Evolutionary conservation across 2,797 vertebrate genomes (phyloP), one percentile per base, ranked within the genome.

Genomic region (Esox masquinongy): DNA sequence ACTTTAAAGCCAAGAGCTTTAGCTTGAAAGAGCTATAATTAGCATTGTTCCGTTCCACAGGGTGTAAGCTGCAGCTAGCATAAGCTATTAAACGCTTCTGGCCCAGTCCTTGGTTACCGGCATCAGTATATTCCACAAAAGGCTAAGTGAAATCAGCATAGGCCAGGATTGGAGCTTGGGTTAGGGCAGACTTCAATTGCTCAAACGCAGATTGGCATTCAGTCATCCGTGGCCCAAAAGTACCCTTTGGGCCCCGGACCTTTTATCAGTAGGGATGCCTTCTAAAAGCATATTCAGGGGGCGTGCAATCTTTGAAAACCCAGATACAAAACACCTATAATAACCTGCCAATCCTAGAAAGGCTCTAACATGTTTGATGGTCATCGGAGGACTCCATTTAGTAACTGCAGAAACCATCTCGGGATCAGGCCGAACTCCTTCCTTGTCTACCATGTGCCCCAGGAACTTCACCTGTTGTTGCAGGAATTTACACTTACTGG

Each of bases 381-480:
- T 56, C 15, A 17, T 17, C 1, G 17, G 12, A 5, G 51, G 8
- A 5, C 15, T 5, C 51, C 51, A 5, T 8, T 47, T 14, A 47
- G 43, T 47, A 56, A 56, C 51, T 5, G 51, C 8, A 17, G 8
- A n/a, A 19, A 56, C 19, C 3, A 17, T 15, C 6, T 12, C 34
- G n/a, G n/a, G n/a, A n/a, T n/a, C n/a, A n/a, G n/a, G n/a, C n/a
- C n/a, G n/a, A n/a, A n/a, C n/a, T n/a, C n/a, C n/a, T n/a, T n/a
- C n/a, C n/a, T n/a, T 34, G 7, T 68, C 26, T 9, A 78, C 61
- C 2, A 78, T 50, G 26, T 78, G 73, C 14, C 73, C 72, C n/a
- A 78, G 2, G 51, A 61, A 78, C 2, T 72, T 81, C 6, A 77
- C 49, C 29, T 77, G 14, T 5, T 5, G 14, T 9, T 69, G 50